Base-by-base conservation (phyloP, 2,113 vertebrate species). In the Anarrhichthys ocellatus region DNA sequence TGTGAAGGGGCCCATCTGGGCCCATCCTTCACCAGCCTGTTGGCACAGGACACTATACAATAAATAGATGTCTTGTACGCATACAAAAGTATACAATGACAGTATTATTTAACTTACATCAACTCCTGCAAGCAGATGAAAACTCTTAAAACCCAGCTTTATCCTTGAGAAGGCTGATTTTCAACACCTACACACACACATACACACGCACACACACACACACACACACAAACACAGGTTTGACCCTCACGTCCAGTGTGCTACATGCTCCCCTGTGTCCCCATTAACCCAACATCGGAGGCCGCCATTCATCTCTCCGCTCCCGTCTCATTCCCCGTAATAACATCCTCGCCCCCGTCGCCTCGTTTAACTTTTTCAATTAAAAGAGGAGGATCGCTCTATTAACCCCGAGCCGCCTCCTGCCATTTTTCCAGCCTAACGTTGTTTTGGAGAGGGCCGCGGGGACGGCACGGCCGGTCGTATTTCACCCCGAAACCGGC, bases 311-410 rank as follows among this genome's bases (percentile, higher is more conserved):
- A 88, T 92, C 91, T 90, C 89, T 3, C 34, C 1, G 36, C 84
- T 67, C 62, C 46, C 11, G 20, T 46, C 80, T 88, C 87, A 27
- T 80, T 77, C 82, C n/a, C 68, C 61, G 80, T 91, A 88, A 92
- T 91, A 91, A 89, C 85, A 82, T 78, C 85, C 81, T 83, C 36
- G 52, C 88, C 82, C 54, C 85, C 6, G 24, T 80, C 69, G 77
- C 90, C 56, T 87, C 84, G 63, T 92, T 92, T 93, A 88, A 90
- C 88, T 90, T 92, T 92, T 93, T 80, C 90, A 93, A 93, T 93
- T 92, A 93, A 92, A 91, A 92, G 88, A 88, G 87, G 89, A 87
- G 82, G 79, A 81, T 34, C 42, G 40, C 89, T 93, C 91, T 85
- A 93, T 93, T 93, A 93, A 93, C 92, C 92, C 65, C 27, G 5